These are phyloP conservation scores for Halocynthia aurantium DNA, from an alignment of 23 tunicate species.

Conservation along the genomic window DNA sequence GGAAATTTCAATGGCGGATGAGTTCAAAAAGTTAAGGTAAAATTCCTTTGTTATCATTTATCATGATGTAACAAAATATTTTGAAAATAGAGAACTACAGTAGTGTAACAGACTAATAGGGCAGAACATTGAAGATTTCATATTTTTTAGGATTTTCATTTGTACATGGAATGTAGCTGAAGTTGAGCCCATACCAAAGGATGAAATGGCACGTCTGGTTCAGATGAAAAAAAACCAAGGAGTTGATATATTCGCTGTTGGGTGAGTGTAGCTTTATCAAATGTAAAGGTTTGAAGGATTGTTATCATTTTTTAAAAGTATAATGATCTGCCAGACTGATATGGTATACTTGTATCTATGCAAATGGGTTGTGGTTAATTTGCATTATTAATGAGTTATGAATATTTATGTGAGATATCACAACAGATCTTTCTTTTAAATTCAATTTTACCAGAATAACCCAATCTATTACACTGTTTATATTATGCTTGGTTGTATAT, in stretches of 20 bases:
- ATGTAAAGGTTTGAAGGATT: not conserved
- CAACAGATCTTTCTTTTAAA: too few species aligned
- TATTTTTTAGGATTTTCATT: conserved; percentile 30
- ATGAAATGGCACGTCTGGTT: conserved; percentile 28
- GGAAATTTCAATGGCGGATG: not conserved
- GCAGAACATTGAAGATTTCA: not conserved
- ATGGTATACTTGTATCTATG: too few species aligned
- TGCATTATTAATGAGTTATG: too few species aligned
- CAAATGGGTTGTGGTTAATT: too few species aligned
- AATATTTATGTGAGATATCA: too few species aligned
- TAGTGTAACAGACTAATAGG: not conserved
- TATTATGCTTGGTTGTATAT: too few species aligned
- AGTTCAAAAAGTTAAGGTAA: conserved; percentile 1
- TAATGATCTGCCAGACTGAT: not conserved
- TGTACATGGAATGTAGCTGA: conserved; percentile 66
- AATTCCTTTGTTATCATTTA: not conserved
- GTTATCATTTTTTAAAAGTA: not conserved
- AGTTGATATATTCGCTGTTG: conserved; percentile 41
- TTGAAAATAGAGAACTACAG: not conserved
- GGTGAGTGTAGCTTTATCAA: conserved; percentile 16
- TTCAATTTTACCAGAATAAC: too few species aligned
- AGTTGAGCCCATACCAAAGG: conserved; percentile 22
- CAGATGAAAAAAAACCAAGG: not conserved
- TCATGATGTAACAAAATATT: too few species aligned
- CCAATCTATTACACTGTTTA: too few species aligned